phyloP scores from a whole-genome alignment of 2,113 vertebrate genomes.

The Seriola aureovittata region DNA sequence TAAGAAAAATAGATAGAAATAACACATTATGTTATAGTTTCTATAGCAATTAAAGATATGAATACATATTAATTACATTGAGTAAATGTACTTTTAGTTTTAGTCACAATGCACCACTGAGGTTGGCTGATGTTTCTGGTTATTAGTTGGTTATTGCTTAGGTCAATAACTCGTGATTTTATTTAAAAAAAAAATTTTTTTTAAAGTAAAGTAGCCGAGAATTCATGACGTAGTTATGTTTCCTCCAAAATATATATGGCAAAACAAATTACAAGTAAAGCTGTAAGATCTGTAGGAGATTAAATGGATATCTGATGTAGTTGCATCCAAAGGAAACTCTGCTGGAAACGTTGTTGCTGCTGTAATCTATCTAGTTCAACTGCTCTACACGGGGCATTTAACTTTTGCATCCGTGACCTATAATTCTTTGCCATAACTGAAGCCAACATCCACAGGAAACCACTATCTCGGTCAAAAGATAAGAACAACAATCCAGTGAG shows the following conservation, averaged over 20 bases:
- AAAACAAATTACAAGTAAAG: neutral
- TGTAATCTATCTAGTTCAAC: neutral
- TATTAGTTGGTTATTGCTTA: neutral
- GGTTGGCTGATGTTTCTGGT: neutral
- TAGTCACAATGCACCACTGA: neutral
- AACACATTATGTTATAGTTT: too few relatives aligned
- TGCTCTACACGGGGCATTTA: neutral
- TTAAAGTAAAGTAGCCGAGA: neutral
- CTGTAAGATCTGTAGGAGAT: too few relatives aligned
- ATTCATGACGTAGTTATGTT: neutral
- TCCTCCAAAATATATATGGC: neutral
- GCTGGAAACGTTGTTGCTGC: neutral
- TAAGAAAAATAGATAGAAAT: too few relatives aligned
- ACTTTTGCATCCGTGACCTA: neutral
- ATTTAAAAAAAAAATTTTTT: neutral
- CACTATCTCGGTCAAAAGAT: neutral
- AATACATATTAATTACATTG: too few relatives aligned
- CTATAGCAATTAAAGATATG: too few relatives aligned
- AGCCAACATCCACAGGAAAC: conserved; percentile 12
- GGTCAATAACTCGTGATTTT: neutral
- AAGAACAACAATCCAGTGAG: neutral
- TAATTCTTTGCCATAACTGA: neutral
- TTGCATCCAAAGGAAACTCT: neutral
- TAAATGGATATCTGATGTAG: neutral
- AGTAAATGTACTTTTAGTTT: neutral